phyloP scores from a whole-genome alignment of 2,113 vertebrate species.

The Oncorhynchus mykiss region DNA sequence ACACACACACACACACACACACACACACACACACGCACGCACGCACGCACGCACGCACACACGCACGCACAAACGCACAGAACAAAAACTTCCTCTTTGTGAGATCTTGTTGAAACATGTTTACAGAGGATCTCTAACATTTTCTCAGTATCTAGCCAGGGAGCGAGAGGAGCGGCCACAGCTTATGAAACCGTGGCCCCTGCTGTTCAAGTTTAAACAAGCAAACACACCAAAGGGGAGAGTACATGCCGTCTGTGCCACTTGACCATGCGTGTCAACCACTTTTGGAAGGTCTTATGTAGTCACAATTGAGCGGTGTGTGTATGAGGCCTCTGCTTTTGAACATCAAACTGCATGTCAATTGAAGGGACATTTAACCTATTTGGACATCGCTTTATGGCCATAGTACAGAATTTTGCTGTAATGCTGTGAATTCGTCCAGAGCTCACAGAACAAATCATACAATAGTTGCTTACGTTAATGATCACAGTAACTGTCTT shows the following conservation, averaged over 20 bases:
- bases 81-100: conserved; percentile 21
- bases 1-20: conserved; percentile 18
- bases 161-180: neutral
- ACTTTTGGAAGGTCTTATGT: neutral
- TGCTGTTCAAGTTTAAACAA: neutral
- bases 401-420: no score
- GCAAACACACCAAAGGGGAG: neutral
- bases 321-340: no score
- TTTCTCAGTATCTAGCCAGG: neutral
- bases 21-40: neutral
- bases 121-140: neutral
- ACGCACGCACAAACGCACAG: neutral
- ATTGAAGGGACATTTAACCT: no score
- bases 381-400: no score
- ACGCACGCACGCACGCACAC: neutral
- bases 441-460: no score
- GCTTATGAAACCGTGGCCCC: neutral
- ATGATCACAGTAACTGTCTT: no score
- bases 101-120: conserved; percentile 39
- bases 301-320: no score
- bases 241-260: neutral
- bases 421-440: no score
- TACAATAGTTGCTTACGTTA: no score
- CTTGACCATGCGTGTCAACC: neutral
- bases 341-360: no score